phyloP scores from a whole-genome alignment of 1,140 invertebrate genomes.

The Mamestra configurata region DNA sequence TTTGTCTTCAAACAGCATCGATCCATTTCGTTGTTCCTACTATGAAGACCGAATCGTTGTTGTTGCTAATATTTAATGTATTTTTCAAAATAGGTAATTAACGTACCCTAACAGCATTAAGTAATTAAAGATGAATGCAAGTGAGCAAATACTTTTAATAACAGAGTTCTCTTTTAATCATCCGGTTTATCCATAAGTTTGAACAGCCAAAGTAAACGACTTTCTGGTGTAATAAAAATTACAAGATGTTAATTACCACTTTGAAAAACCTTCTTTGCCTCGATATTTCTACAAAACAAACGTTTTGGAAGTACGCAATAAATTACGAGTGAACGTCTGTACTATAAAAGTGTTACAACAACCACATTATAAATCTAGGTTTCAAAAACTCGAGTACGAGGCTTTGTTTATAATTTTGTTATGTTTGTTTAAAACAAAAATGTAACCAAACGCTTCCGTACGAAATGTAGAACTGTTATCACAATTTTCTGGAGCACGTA shows the following conservation, averaged over 20 bases:
- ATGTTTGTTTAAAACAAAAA: conserved; percentile 47
- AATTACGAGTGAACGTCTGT: conserved; percentile 11
- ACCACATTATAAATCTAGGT: conserved; percentile 42
- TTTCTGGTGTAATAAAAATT: too few species aligned
- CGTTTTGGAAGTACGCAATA: conserved; percentile 13
- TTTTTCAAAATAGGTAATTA: too few species aligned
- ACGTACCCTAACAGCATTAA: too few species aligned
- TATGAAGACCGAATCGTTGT: not conserved
- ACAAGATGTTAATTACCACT: not conserved
- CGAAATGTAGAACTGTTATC: not conserved
- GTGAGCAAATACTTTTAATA: too few species aligned
- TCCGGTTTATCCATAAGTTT: too few species aligned
- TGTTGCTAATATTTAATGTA: too few species aligned
- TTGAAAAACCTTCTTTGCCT: not conserved
- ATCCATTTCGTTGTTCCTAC: not conserved
- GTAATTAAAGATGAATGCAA: too few species aligned
- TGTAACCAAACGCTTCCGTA: conserved; percentile 36
- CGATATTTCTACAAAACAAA: not conserved
- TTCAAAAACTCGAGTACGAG: conserved; percentile 31
- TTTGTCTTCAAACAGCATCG: not conserved
- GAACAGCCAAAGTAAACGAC: too few species aligned
- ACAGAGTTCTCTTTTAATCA: too few species aligned
- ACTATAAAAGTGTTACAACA: conserved; percentile 33
- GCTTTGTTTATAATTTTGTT: conserved; percentile 35
- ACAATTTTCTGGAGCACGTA: not conserved